Base-by-base conservation (phyloP, 1,140 invertebrate genomes). In the Nasonia longicornis region DNA sequence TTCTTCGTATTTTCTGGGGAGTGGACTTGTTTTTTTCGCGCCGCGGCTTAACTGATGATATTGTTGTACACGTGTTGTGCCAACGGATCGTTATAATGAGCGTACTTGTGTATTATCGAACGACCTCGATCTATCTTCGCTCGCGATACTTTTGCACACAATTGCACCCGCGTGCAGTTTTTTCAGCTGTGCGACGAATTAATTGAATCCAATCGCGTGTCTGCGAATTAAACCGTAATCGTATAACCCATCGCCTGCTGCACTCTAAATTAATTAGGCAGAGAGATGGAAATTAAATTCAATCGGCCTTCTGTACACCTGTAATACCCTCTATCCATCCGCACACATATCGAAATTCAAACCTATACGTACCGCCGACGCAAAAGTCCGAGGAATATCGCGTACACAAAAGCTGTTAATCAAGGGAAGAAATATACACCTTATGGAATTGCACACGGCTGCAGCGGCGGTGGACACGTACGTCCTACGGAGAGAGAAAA, bases 371-470 rank as follows among this genome's bases (percentile, higher is more conserved):
- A 26, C 26, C 26, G 26, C 26, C 26, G 26, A 1, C 8, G 7
- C 38, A 26, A 58, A 31, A 52, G 71, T 3, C 3, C n/a, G 7
- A 67, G 20, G 29, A 77, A 77, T 77, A 77, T 77, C 63, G 26
- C 58, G 8, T 67, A 67, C 31, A 42, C 31, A 35, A 78, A 52
- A 78, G 76, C 35, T 78, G 38, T 78, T 78, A 70, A 58, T 78
- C 76, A 70, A 45, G 66, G 48, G 66, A 31, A 35, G 67, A 67
- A 48, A 77, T 64, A 45, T 48, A 67, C 75, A 67, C 75, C 38
- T 31, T 35, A 72, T 72, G 42, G 38, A 48, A 72, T 14, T 20
- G 35, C 42, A 29, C 72, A 29, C 45, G 14, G 45, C 12, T 3
- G 45, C 12, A 14, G 14, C 45, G 12, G 38, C 20, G 16, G 70